A percentile compares a stretch with the other conserved stretches of the same genome.
Evolutionary conservation across 2,797 vertebrate species (phyloP).

Genomic region (Neomorphus geoffroyi): DNA sequence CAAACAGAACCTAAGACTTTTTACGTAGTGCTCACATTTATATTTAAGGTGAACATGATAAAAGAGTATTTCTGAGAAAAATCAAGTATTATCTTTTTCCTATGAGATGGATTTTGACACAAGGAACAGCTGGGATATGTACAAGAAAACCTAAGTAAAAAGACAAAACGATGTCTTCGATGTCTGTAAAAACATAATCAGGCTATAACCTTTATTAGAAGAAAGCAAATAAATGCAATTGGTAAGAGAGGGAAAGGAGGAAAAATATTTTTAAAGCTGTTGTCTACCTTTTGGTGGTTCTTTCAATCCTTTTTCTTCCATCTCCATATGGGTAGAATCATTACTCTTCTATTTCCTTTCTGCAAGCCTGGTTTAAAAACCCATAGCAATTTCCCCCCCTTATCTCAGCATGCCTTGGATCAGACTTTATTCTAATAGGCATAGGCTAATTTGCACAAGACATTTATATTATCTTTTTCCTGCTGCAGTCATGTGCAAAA

Average conservation of each 20-base stretch:
- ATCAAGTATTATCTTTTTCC: neutral
- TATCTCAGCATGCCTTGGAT: slow-evolving; percentile 3
- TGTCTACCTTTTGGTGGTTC: neutral
- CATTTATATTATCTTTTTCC: slow-evolving; percentile 18
- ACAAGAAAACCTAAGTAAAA: neutral
- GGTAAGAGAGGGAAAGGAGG: neutral
- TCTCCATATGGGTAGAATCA: neutral
- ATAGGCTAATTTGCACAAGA: neutral
- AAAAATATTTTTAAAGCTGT: neutral
- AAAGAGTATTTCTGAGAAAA: neutral
- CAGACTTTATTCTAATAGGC: neutral
- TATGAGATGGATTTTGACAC: neutral
- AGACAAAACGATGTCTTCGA: neutral
- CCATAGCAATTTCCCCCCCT: neutral
- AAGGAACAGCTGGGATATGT: neutral
- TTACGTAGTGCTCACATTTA: neutral
- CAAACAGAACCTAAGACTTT: neutral
- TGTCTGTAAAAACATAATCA: neutral
- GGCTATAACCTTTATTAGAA: neutral
- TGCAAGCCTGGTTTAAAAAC: neutral
- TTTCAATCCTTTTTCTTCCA: neutral
- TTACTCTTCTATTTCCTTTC: slow-evolving; percentile 12
- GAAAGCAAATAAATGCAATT: neutral
- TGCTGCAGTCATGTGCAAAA: slow-evolving; percentile 7
- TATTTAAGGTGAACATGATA: neutral